Evolutionary conservation across 2,113 vertebrate species (phyloP), one percentile per base, ranked within the genome.

Genomic region (Taxidea taxus): DNA sequence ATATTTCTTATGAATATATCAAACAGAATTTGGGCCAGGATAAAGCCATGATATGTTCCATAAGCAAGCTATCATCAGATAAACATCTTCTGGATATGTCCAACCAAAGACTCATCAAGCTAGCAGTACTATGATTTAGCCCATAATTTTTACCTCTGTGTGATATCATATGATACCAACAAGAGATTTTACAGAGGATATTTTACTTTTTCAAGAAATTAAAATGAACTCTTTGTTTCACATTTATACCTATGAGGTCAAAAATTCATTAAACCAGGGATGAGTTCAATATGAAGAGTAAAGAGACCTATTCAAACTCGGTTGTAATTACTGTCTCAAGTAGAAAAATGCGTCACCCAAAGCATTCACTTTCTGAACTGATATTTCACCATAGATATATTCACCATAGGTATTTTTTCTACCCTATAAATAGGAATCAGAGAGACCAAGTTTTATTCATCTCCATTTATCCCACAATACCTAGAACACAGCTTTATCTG

Each of bases 131-230:
- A 85, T 29, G 51, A 90, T 62, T 70, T 37, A 85, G n/a, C 14
- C 27, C 11, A 7, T 58, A 27, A 74, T 31, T 86, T 9, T 60
- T 39, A 7, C 9, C 49, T 81, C 49, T 51, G 56, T 70, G 54
- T 74, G 4, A 82, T 25, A 25, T n/a, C 27, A 68, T 11, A 66
- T 54, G 15, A 82, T 13, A 77, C 37, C 68, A 44, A 21, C 18
- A 68, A 87, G 51, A 34, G 42, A 95, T 42, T 80, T 89, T 83
- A 58, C 12, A 37, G 74, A 82, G 3, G 23, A 77, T 51, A 68
- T 60, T 51, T 87, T 58, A 34, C n/a, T 94, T 87, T 84, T 88
- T 42, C 70, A 74, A 83, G 31, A 97, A 82, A 88, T 47, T 88
- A 78, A 64, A 74, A 37, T 75, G 39, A 78, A 14, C 13, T 64